Percentiles rank a stretch among this genome's conserved stretches.
Evolutionary conservation across 1,140 invertebrate species (phyloP).

Genomic region (Cephus cinctus): DNA sequence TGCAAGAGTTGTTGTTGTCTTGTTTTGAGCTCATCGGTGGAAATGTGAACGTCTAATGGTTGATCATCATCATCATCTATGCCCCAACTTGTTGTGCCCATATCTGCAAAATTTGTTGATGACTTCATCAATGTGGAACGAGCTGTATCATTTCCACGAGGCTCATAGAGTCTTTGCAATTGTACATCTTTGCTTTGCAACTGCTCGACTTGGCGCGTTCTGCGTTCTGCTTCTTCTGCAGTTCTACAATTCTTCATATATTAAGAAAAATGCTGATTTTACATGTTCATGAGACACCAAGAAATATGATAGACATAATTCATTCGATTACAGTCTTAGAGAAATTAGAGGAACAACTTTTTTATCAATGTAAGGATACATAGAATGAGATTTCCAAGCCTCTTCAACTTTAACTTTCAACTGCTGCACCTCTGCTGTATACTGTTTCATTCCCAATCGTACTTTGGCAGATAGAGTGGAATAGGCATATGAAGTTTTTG

Average conservation of each 20-base stretch:
- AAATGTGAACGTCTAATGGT: conserved; percentile 32
- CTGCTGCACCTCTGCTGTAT: conserved; percentile 60
- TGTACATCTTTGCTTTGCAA: conserved; percentile 61
- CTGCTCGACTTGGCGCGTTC: conserved; percentile 60
- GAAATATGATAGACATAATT: too few species aligned
- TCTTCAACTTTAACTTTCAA: conserved; percentile 60
- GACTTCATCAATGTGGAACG: conserved; percentile 34
- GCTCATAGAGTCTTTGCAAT: conserved; percentile 58
- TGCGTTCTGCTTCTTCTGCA: conserved; percentile 61
- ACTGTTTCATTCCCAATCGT: conserved; percentile 64
- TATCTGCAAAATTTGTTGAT: conserved; percentile 51
- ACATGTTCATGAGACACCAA: too few species aligned
- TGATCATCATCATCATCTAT: conserved; percentile 44
- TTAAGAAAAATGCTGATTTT: conserved; percentile 36
- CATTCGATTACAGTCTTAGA: too few species aligned
- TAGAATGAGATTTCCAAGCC: conserved; percentile 47
- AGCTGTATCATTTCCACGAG: conserved; percentile 37
- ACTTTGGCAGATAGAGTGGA: conserved; percentile 61
- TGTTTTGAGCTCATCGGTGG: conserved; percentile 36
- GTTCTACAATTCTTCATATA: conserved; percentile 50
- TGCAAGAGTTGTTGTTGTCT: conserved; percentile 37
- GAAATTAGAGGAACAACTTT: neutral
- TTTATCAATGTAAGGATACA: conserved; percentile 54
- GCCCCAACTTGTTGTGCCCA: conserved; percentile 53
- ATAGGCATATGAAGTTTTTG: conserved; percentile 57